Percentiles rank a stretch among this genome's conserved stretches.
phyloP scores from a whole-genome alignment of 2,888 invertebrate genomes.

The Lucinisca nassula region DNA sequence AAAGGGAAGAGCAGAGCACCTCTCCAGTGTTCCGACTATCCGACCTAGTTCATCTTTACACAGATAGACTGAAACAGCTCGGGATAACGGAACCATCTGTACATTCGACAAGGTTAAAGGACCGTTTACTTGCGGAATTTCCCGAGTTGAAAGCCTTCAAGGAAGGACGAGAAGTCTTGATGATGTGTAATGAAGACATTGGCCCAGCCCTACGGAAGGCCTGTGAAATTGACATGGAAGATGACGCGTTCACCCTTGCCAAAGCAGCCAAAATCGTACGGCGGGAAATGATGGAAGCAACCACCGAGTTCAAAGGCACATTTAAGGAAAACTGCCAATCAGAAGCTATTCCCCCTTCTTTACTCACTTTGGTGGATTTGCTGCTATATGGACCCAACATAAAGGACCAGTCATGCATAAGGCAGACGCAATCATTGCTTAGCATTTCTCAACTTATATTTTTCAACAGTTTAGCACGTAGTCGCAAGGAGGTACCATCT shows the following conservation, averaged over 20 bases:
- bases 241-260: not conserved
- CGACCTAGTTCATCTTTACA: not conserved
- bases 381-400: not conserved
- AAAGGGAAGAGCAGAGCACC: not conserved
- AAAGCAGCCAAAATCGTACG: not conserved
- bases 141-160: not conserved
- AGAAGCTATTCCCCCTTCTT: not conserved
- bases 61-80: not conserved
- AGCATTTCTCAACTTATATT: not conserved
- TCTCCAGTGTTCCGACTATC: not conserved
- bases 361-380: not conserved
- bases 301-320: not conserved
- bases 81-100: not conserved
- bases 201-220: not conserved
- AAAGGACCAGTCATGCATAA: not conserved
- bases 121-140: not conserved
- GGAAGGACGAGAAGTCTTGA: not conserved
- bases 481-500: not conserved
- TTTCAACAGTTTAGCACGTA: not conserved
- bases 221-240: not conserved
- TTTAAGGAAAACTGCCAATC: not conserved
- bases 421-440: not conserved
- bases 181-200: not conserved
- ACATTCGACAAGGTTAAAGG: not conserved
- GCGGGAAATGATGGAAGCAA: not conserved